These are phyloP conservation scores for Haliclona indistincta DNA, from an alignment of 37 sponge, comb jelly and placozoan species.

Conservation along the genomic window DNA sequence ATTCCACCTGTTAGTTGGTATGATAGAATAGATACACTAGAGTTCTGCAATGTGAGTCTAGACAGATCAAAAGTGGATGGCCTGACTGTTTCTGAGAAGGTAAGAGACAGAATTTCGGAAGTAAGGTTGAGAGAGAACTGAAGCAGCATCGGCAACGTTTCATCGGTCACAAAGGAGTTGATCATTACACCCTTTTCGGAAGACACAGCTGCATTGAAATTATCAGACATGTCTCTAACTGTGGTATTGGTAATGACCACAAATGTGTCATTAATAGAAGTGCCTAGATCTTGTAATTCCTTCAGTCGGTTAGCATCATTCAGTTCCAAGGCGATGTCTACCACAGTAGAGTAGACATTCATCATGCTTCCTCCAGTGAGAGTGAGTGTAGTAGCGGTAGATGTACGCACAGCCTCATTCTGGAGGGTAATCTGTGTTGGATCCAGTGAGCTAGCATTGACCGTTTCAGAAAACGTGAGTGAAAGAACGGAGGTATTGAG, in stretches of 20 bases:
- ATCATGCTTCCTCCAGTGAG: slow-evolving; percentile 53
- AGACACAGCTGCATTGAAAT: slow-evolving; percentile 31
- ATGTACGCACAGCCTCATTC: slow-evolving; percentile 3
- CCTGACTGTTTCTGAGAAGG: slow-evolving; percentile 84
- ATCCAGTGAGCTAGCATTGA: slow-evolving; percentile 59
- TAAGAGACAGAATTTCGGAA: slow-evolving; percentile 51
- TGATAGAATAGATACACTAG: background rate
- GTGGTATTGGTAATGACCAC: slow-evolving; percentile 52
- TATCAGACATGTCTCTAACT: slow-evolving; percentile 75
- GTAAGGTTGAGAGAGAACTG: slow-evolving; percentile 65
- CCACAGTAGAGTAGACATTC: slow-evolving; percentile 39
- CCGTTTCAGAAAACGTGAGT: slow-evolving; percentile 81
- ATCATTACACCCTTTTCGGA: slow-evolving; percentile 29
- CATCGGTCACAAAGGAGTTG: slow-evolving; percentile 43
- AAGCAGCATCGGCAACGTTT: slow-evolving; percentile 47
- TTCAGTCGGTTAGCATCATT: slow-evolving; percentile 65
- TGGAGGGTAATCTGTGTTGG: slow-evolving; percentile 70
- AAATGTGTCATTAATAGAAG: slow-evolving; percentile 53
- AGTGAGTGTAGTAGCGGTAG: slow-evolving; percentile 5
- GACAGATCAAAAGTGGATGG: slow-evolving; percentile 56
- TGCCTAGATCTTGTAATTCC: slow-evolving; percentile 57
- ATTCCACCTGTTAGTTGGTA: slow-evolving; percentile 79
- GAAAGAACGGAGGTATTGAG: slow-evolving; percentile 39
- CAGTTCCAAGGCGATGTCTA: slow-evolving; percentile 27
- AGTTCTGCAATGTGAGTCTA: slow-evolving; percentile 45